Percentiles rank a stretch among this genome's conserved stretches.
Conservation (phyloP, 1,140 invertebrate species). For the Drosophila pandora region DNA sequence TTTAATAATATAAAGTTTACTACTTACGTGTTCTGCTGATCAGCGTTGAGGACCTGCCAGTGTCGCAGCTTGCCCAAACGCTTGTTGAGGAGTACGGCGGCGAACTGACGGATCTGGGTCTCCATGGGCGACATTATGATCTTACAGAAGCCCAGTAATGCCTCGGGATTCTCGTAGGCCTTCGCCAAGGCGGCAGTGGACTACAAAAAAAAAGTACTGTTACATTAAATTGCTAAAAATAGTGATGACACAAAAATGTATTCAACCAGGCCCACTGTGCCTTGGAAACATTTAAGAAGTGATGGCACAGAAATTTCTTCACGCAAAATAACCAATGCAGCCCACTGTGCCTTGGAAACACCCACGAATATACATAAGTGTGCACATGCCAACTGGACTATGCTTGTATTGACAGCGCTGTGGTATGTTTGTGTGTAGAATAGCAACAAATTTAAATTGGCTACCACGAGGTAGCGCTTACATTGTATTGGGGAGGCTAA, state of each 20-base stretch:
- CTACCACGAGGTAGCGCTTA: background rate
- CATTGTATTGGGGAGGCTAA: background rate
- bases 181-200: constrained; percentile 87
- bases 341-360: constrained; percentile 27
- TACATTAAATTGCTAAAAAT: no score
- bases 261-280: no score
- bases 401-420: background rate
- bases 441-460: constrained; percentile 16
- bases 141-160: constrained; percentile 85
- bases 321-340: background rate
- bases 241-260: no score
- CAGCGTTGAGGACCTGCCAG: constrained; percentile 86
- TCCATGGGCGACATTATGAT: constrained; percentile 85
- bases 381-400: constrained; percentile 31
- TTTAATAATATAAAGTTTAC: background rate
- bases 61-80: constrained; percentile 86
- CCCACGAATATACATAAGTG: constrained; percentile 35
- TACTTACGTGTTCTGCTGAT: constrained; percentile 85
- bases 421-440: background rate
- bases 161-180: constrained; percentile 87
- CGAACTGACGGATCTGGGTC: constrained; percentile 88
- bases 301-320: background rate
- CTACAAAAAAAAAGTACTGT: constrained; percentile 75
- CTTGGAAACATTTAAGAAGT: no score
- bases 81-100: constrained; percentile 87